Conservation (phyloP, 2,888 invertebrate species). For the Drosophila austrosaltans region DNA sequence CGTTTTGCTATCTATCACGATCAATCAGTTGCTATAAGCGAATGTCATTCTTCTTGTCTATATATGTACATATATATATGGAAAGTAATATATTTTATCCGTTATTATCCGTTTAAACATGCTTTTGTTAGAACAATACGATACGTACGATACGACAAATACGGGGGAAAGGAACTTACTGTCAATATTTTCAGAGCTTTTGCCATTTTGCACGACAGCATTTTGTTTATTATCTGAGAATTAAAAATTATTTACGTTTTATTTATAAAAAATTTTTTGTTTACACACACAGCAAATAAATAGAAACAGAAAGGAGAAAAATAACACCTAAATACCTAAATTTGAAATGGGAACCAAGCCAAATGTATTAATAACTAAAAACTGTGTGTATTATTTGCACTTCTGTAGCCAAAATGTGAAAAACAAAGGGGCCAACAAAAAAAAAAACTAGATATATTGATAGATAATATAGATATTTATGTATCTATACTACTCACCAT, state of each 20-base stretch:
- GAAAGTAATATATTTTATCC: slow-evolving; percentile 9
- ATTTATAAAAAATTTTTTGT: slow-evolving; percentile 42
- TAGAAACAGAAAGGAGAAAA: slow-evolving; percentile 3
- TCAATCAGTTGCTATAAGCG: background rate
- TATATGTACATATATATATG: background rate
- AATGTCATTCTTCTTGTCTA: background rate
- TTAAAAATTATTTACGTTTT: slow-evolving; percentile 72
- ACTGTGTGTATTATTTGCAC: background rate
- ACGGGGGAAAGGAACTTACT: slow-evolving; percentile 73
- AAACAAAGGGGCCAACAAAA: background rate
- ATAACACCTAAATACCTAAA: slow-evolving; percentile 7
- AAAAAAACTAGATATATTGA: background rate
- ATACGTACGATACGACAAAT: slow-evolving; percentile 12
- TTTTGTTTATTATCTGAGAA: slow-evolving; percentile 83
- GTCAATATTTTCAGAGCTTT: slow-evolving; percentile 80
- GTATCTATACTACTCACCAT: slow-evolving; percentile 81
- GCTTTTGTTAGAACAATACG: slow-evolving; percentile 29
- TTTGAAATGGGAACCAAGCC: slow-evolving; percentile 34
- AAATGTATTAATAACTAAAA: slow-evolving; percentile 17
- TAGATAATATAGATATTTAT: background rate
- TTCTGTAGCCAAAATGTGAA: background rate
- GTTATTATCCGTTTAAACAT: slow-evolving; percentile 34
- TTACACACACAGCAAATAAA: slow-evolving; percentile 21
- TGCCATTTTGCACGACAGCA: slow-evolving; percentile 82
- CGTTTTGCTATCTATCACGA: background rate